A percentile compares a stretch with the other conserved stretches of the same genome.
These are phyloP conservation scores for Tenthredo distinguenda DNA, from an alignment of 2,888 invertebrate genomes.

Conservation along the genomic window DNA sequence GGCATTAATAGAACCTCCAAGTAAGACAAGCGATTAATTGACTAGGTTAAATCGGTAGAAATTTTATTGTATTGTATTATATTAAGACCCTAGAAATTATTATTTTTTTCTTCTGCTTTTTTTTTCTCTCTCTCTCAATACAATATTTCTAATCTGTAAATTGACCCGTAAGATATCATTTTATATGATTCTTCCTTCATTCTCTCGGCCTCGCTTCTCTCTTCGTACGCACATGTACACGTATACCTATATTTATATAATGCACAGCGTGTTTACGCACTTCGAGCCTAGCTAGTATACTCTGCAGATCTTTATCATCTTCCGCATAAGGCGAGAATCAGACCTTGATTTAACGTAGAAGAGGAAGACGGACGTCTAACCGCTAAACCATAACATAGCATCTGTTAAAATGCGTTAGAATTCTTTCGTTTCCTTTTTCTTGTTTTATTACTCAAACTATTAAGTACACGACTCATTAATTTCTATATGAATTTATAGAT, in stretches of 20 bases:
- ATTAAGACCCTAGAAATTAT: not conserved
- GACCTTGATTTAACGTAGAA: not conserved
- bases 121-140: not conserved
- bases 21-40: constrained; percentile 43
- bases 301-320: not conserved
- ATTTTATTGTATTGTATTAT: not conserved
- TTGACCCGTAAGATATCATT: not conserved
- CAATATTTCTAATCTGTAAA: not conserved
- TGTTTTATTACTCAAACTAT: not conserved
- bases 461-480: not conserved
- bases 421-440: not conserved
- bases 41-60: constrained; percentile 26
- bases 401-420: constrained; percentile 15
- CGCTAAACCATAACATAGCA: constrained; percentile 15
- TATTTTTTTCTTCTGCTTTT: not conserved
- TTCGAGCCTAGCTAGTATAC: not conserved
- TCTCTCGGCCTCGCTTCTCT: not conserved
- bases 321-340: not conserved
- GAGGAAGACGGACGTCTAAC: not conserved
- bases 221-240: not conserved
- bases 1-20: constrained; percentile 48
- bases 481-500: not conserved
- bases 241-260: not conserved
- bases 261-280: not conserved
- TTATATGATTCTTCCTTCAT: not conserved